Conservation (phyloP, 2,888 invertebrate genomes). For the Meteorus cinctellus region DNA sequence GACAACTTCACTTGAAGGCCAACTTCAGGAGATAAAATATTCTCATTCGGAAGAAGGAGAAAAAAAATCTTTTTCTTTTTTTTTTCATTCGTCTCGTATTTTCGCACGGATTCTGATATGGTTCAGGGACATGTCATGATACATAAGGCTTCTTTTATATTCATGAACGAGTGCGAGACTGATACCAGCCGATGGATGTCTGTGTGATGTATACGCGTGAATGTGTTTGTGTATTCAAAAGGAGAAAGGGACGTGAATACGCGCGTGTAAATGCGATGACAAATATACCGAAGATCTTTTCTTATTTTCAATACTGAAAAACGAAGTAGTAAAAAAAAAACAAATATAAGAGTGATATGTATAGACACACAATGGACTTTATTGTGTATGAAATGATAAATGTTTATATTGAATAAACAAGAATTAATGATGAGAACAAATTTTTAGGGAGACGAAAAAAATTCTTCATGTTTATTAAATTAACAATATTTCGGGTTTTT, state of each 20-base stretch:
- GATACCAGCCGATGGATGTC: slow-evolving; percentile 18
- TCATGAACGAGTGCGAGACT: slow-evolving; percentile 10
- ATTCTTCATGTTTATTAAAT: not conserved
- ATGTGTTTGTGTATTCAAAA: not conserved
- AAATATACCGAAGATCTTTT: slow-evolving; percentile 46
- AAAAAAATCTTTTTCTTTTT: not conserved
- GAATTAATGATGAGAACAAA: slow-evolving; percentile 16
- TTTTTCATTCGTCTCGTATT: slow-evolving; percentile 29
- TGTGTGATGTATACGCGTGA: not conserved
- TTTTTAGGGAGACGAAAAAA: not conserved
- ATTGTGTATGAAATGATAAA: slow-evolving; percentile 56
- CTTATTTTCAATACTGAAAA: slow-evolving; percentile 34
- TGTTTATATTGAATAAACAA: slow-evolving; percentile 29
- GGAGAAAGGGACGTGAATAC: slow-evolving; percentile 30
- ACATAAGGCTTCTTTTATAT: slow-evolving; percentile 35
- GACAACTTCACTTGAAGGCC: slow-evolving; percentile 30
- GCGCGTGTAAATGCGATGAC: slow-evolving; percentile 47
- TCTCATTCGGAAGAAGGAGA: not conserved
- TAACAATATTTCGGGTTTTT: not conserved
- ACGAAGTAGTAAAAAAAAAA: not conserved
- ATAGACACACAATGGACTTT: slow-evolving; percentile 56
- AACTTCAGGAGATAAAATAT: slow-evolving; percentile 26
- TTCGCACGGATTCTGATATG: slow-evolving; percentile 34
- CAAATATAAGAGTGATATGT: not conserved
- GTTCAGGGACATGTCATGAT: slow-evolving; percentile 40